These are phyloP conservation scores for Drosophila saltans DNA, from an alignment of 1,140 invertebrate genomes.

Conservation along the genomic window DNA sequence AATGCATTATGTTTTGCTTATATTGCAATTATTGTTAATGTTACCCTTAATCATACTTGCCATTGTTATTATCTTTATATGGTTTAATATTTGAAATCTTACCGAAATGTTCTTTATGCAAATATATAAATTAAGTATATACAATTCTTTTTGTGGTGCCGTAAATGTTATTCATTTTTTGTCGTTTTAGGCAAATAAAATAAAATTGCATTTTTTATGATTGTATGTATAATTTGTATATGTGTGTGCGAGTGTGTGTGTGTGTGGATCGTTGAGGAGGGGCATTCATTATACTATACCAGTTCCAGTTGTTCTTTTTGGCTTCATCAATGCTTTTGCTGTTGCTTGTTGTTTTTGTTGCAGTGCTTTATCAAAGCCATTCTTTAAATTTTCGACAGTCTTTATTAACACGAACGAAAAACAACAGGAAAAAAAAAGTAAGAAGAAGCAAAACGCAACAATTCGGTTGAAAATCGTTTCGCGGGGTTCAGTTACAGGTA, in stretches of 20 bases:
- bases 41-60: not conserved
- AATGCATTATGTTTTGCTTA: not conserved
- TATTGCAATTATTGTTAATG: not conserved
- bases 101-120: constrained; percentile 2
- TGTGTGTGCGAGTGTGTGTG: too few relatives aligned
- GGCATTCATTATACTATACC: constrained; percentile 49
- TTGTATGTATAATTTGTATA: constrained; percentile 20
- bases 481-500: constrained; percentile 68
- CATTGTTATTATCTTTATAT: not conserved
- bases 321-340: constrained; percentile 39
- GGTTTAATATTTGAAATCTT: not conserved
- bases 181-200: constrained; percentile 42
- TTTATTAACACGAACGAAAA: constrained; percentile 65
- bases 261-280: constrained; percentile 10
- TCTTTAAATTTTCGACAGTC: constrained; percentile 74
- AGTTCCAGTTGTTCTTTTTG: constrained; percentile 52
- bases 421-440: not conserved
- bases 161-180: constrained; percentile 6
- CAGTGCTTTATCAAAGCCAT: constrained; percentile 64
- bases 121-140: not conserved
- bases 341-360: constrained; percentile 34
- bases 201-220: constrained; percentile 64
- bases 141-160: not conserved
- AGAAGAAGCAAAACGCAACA: constrained; percentile 21
- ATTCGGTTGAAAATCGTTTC: constrained; percentile 58